Conservation (phyloP, 2,113 vertebrate species). For the Seriola rivoliana region DNA sequence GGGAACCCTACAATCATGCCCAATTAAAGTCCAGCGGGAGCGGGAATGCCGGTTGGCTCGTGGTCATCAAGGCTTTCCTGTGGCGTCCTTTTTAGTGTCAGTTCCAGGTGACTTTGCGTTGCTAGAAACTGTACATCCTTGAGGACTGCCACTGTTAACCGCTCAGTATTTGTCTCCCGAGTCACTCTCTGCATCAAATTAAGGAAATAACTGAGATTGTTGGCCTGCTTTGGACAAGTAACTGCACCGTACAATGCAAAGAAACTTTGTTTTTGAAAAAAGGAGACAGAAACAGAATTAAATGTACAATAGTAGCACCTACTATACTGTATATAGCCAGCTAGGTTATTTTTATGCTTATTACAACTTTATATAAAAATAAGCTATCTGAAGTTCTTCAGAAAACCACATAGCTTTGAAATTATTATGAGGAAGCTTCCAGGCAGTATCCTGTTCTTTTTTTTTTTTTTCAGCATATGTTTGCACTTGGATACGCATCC, state of each 20-base stretch:
- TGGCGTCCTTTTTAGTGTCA: constrained; percentile 50
- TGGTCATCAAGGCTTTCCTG: constrained; percentile 61
- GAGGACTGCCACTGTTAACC: constrained; percentile 10
- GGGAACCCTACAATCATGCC: constrained; percentile 51
- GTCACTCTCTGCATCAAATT: constrained; percentile 24
- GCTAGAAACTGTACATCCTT: constrained; percentile 36
- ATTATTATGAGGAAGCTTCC: constrained; percentile 31
- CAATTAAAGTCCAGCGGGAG: constrained; percentile 45
- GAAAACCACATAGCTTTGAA: constrained; percentile 42
- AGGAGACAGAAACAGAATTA: background rate
- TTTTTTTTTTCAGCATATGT: constrained; percentile 52
- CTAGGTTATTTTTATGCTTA: constrained; percentile 8
- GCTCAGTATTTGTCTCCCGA: constrained; percentile 11
- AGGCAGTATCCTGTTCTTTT: constrained; percentile 27
- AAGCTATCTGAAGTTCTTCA: constrained; percentile 19
- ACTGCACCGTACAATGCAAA: constrained; percentile 2
- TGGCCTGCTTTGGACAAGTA: constrained; percentile 20
- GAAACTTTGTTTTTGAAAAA: background rate
- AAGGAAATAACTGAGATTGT: constrained; percentile 37
- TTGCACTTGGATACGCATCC: constrained; percentile 49
- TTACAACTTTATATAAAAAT: constrained; percentile 26
- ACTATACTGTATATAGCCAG: background rate
- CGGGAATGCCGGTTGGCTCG: constrained; percentile 42
- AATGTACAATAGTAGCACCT: background rate
- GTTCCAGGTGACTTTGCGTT: constrained; percentile 49